Evolutionary conservation across 2,888 invertebrate genomes (phyloP), one percentile per base, ranked within the genome.

Genomic region (Erannis defoliaria): DNA sequence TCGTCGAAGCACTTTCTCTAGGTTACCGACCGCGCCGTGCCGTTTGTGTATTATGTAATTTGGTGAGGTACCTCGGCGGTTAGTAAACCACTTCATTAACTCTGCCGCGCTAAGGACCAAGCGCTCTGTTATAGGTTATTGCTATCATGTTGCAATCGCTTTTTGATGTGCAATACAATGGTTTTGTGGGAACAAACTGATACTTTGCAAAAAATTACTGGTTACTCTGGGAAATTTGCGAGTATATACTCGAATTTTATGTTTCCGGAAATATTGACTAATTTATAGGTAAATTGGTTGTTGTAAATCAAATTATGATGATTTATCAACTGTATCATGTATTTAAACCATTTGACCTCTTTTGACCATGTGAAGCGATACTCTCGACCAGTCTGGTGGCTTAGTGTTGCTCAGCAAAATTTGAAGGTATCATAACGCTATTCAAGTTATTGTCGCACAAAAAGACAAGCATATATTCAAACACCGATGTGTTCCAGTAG

Each of bases 1-100:
- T 78, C 76, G 78, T 71, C 66, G 76, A 75, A 74, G 68, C 76
- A 89, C 90, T 91, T 90, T 91, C 91, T 87, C 90, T 80, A 71
- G 66, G 62, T 62, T 63, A 72, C 67, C 68, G 69, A 68, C 66
- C 71, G 71, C 64, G 71, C 71, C 48, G 63, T 64, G 53, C 67
- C 65, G 64, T 62, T 66, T 66, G 55, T 66, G 53, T 59, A 66
- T 82, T 81, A 78, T 70, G 76, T 74, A 82, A 81, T 71, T 73
- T 71, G 71, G 74, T 71, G 70, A 70, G 62, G 61, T 74, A 71
- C 65, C 68, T 49, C 56, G 58, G 66, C 64, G 68, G 71, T 78
- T 72, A 72, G 76, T 76, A 75, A 74, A 74, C 72, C 72, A 67
- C 72, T 77, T 75, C 75, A 77, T 77, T 81, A 78, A 72, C 73